These are phyloP conservation scores for Cephus spinipes DNA, from an alignment of 2,888 invertebrate genomes.

Conservation along the genomic window DNA sequence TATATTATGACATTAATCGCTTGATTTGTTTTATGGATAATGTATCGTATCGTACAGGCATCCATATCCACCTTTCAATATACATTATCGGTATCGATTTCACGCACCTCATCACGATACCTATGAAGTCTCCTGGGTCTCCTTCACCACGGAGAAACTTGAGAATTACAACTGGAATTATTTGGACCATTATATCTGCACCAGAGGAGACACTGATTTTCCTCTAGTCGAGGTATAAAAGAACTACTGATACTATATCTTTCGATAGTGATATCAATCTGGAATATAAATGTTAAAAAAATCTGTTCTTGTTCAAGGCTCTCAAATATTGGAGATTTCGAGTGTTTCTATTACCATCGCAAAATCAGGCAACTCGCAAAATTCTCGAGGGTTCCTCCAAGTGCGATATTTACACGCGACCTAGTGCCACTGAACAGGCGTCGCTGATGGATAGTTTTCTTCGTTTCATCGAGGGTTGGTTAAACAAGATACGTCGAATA, in stretches of 20 bases:
- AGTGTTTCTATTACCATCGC: constrained; percentile 86
- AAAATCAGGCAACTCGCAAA: constrained; percentile 82
- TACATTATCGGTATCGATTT: constrained; percentile 91
- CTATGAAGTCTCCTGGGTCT: constrained; percentile 94
- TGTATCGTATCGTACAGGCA: constrained; percentile 73
- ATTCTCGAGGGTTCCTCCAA: constrained; percentile 79
- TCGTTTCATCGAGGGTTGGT: constrained; percentile 85
- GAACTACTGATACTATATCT: constrained; percentile 10
- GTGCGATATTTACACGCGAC: constrained; percentile 87
- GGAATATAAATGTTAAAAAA: neutral
- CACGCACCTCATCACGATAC: constrained; percentile 92
- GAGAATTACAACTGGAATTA: constrained; percentile 99
- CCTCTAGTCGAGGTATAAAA: constrained; percentile 81
- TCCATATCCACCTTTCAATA: constrained; percentile 92
- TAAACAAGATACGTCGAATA: constrained; percentile 90
- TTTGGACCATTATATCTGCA: constrained; percentile 96
- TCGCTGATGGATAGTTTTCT: constrained; percentile 79
- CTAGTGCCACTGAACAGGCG: constrained; percentile 70
- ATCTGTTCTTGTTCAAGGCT: constrained; percentile 68
- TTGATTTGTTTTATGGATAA: neutral
- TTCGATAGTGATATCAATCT: neutral
- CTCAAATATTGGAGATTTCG: constrained; percentile 93
- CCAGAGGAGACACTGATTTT: constrained; percentile 93
- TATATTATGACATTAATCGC: constrained; percentile 19
- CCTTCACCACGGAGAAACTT: constrained; percentile 93